Conservation (phyloP, 2,888 invertebrate species). For the Euproctis similis region DNA sequence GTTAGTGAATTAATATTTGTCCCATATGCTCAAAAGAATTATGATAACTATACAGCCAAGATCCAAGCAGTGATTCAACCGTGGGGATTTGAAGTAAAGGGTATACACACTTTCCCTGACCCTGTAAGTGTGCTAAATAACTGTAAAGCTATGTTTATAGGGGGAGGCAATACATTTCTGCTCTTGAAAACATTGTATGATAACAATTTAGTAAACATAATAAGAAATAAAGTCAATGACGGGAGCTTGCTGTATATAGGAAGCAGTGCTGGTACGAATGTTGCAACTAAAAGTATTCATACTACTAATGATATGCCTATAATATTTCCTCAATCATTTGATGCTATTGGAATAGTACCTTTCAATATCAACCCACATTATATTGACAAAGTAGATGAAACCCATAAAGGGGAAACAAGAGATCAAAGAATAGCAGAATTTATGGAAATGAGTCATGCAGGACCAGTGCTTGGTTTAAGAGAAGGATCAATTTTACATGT, state of each 20-base stretch:
- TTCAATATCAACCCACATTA: slow-evolving; percentile 93
- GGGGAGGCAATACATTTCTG: slow-evolving; percentile 88
- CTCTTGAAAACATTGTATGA: slow-evolving; percentile 83
- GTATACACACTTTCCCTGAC: slow-evolving; percentile 78
- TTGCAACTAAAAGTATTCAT: slow-evolving; percentile 85
- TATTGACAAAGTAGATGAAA: slow-evolving; percentile 77
- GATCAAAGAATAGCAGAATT: slow-evolving; percentile 84
- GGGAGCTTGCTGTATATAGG: slow-evolving; percentile 84
- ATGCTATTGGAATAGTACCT: slow-evolving; percentile 82
- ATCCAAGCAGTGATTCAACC: slow-evolving; percentile 75
- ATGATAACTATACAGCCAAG: slow-evolving; percentile 79
- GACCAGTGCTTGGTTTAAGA: slow-evolving; percentile 80
- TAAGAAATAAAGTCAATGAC: slow-evolving; percentile 77
- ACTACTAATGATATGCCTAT: slow-evolving; percentile 95
- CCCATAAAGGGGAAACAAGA: slow-evolving; percentile 87
- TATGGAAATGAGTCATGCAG: slow-evolving; percentile 73
- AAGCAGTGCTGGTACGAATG: slow-evolving; percentile 89
- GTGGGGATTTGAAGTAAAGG: slow-evolving; percentile 80
- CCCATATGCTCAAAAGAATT: slow-evolving; percentile 82
- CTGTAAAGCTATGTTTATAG: slow-evolving; percentile 84
- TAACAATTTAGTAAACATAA: slow-evolving; percentile 77
- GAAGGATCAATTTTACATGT: slow-evolving; percentile 82
- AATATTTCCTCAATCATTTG: slow-evolving; percentile 83
- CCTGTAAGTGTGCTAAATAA: slow-evolving; percentile 72
- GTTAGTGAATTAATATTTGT: slow-evolving; percentile 81